phyloP scores from a whole-genome alignment of 2,888 invertebrate species.

The Copidosoma aretas region DNA sequence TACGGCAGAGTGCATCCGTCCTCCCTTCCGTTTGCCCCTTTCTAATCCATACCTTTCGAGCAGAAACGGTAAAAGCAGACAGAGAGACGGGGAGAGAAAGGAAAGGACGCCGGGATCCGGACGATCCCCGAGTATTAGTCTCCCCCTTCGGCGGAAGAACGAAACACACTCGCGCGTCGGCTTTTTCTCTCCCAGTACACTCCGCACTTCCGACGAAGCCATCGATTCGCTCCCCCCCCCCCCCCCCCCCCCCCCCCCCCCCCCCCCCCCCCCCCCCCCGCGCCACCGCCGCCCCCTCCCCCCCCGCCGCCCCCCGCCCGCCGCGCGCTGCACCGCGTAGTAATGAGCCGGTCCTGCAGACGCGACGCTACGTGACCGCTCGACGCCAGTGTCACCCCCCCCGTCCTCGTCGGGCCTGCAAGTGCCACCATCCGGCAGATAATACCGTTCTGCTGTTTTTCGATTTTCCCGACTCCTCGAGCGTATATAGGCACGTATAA shows the following conservation, averaged over 20 bases:
- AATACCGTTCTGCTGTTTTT: not conserved
- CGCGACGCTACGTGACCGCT: conserved; percentile 25
- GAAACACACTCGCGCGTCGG: not conserved
- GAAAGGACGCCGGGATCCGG: too few relatives aligned
- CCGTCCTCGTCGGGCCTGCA: not conserved
- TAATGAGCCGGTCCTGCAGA: conserved; percentile 16
- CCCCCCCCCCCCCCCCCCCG: conserved; percentile 44
- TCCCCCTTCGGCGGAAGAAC: not conserved
- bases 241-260: conserved; percentile 43
- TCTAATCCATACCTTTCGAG: too few relatives aligned
- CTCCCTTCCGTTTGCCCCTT: too few relatives aligned
- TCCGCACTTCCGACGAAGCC: conserved; percentile 14
- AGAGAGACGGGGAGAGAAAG: too few relatives aligned
- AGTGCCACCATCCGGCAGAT: not conserved
- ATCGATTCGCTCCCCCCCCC: not conserved
- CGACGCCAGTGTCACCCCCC: conserved; percentile 15
- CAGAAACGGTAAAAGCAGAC: too few relatives aligned
- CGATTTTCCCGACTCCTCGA: not conserved
- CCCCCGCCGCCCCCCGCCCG: conserved; percentile 24
- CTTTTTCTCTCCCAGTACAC: conserved; percentile 4
- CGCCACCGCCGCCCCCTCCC: conserved; percentile 46
- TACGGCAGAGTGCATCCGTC: not conserved
- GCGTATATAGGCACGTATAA: not conserved
- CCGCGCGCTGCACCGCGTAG: conserved; percentile 21
- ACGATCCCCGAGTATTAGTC: not conserved